A percentile compares a stretch with the other conserved stretches of the same genome.
Evolutionary conservation across 2,113 vertebrate species (phyloP).

Genomic region (Sphaerodactylus townsendi): DNA sequence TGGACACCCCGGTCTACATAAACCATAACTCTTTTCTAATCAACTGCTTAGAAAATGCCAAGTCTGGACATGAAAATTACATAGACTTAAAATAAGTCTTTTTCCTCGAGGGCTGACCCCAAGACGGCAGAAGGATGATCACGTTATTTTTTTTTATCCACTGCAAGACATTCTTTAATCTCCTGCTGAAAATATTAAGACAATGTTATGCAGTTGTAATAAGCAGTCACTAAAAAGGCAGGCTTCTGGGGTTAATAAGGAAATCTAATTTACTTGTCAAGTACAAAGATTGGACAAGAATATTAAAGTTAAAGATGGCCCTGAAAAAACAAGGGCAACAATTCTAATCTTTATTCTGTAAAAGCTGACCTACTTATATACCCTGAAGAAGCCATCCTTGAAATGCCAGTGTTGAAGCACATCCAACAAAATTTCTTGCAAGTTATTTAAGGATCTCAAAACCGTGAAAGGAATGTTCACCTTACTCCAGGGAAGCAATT

Average conservation of each 20-base stretch:
- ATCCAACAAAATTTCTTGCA: neutral
- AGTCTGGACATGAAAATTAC: constrained; percentile 77
- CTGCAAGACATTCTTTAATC: constrained; percentile 82
- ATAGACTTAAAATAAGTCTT: constrained; percentile 61
- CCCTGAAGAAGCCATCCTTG: constrained; percentile 41
- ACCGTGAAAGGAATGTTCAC: no score
- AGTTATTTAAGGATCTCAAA: neutral
- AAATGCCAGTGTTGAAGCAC: neutral
- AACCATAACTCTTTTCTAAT: constrained; percentile 58
- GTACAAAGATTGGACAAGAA: constrained; percentile 73
- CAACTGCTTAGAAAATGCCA: constrained; percentile 77
- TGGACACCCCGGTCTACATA: no score
- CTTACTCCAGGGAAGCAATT: neutral
- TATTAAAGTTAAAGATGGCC: constrained; percentile 75
- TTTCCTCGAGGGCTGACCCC: constrained; percentile 63
- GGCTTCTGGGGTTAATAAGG: constrained; percentile 65
- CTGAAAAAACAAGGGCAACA: constrained; percentile 76
- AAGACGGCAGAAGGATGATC: constrained; percentile 65
- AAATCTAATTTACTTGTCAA: constrained; percentile 84
- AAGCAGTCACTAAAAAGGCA: constrained; percentile 58
- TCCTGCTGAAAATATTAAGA: constrained; percentile 76
- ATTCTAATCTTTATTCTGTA: constrained; percentile 82
- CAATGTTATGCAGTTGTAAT: constrained; percentile 49
- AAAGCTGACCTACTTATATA: constrained; percentile 81
- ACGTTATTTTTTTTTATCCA: constrained; percentile 64